A percentile compares a stretch with the other conserved stretches of the same genome.
phyloP scores from a whole-genome alignment of 2,888 invertebrate genomes.

The Himalopsyche japonica region DNA sequence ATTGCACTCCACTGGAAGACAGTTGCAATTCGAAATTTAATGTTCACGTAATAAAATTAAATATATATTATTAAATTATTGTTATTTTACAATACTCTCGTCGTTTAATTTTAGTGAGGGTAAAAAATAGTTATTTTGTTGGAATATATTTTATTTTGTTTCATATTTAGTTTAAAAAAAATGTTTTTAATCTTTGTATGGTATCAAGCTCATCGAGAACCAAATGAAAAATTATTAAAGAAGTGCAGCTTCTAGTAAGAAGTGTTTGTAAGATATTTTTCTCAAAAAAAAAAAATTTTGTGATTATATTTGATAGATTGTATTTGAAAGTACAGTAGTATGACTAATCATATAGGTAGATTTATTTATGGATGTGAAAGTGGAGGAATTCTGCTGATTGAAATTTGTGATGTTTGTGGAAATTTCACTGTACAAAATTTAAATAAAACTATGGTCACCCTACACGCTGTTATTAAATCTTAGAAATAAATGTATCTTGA shows the following conservation, averaged over 20 bases:
- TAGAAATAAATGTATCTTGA: background rate
- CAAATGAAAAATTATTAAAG: background rate
- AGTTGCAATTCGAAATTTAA: background rate
- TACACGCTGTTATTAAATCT: background rate
- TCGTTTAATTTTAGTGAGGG: no score
- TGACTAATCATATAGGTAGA: background rate
- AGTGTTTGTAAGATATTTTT: constrained; percentile 25
- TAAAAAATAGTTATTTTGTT: constrained; percentile 11
- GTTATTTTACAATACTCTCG: no score
- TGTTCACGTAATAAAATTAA: no score
- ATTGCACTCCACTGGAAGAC: background rate
- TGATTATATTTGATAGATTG: constrained; percentile 34
- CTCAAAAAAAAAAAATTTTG: constrained; percentile 32
- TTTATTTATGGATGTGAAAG: background rate
- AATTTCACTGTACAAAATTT: background rate
- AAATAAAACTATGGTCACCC: background rate
- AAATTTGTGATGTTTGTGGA: background rate
- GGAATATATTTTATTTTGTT: constrained; percentile 13
- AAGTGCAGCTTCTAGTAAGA: background rate
- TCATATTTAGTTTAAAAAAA: background rate
- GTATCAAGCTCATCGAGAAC: background rate
- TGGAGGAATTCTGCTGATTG: background rate
- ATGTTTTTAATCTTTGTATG: background rate
- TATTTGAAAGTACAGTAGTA: constrained; percentile 30
- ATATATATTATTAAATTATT: no score